Evolutionary conservation across 1,140 invertebrate genomes (phyloP).

Genomic region (Euschistus heros): DNA sequence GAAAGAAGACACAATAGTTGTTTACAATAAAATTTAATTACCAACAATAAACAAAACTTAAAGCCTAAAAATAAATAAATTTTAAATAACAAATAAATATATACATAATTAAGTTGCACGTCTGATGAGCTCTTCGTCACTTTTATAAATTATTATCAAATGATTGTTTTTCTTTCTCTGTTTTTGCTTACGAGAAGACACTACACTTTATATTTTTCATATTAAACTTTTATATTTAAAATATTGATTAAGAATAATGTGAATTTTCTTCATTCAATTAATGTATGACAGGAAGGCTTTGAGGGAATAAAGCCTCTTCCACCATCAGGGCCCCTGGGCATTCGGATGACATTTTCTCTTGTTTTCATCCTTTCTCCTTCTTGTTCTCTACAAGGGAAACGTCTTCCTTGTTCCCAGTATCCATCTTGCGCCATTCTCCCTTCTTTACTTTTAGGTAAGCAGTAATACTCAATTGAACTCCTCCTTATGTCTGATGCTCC

Average conservation of each 20-base stretch:
- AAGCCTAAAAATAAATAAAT: no score
- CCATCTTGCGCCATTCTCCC: slow-evolving; percentile 4
- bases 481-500: slow-evolving; percentile 29
- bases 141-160: no score
- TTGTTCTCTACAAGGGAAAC: not conserved
- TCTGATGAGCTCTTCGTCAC: no score
- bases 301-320: slow-evolving; percentile 55
- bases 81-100: no score
- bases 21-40: no score
- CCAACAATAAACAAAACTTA: no score
- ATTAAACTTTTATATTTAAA: no score
- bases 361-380: not conserved
- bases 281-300: slow-evolving; percentile 26
- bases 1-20: no score
- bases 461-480: slow-evolving; percentile 26
- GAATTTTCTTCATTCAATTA: slow-evolving; percentile 25
- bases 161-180: no score
- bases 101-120: no score
- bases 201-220: no score
- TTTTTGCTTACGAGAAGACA: no score
- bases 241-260: not conserved
- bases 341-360: slow-evolving; percentile 55
- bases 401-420: not conserved
- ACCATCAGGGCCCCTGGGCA: slow-evolving; percentile 74
- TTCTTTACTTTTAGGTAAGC: slow-evolving; percentile 7